These are phyloP conservation scores for Ciconia nigra DNA, from an alignment of 2,797 vertebrate genomes.

Conservation along the genomic window DNA sequence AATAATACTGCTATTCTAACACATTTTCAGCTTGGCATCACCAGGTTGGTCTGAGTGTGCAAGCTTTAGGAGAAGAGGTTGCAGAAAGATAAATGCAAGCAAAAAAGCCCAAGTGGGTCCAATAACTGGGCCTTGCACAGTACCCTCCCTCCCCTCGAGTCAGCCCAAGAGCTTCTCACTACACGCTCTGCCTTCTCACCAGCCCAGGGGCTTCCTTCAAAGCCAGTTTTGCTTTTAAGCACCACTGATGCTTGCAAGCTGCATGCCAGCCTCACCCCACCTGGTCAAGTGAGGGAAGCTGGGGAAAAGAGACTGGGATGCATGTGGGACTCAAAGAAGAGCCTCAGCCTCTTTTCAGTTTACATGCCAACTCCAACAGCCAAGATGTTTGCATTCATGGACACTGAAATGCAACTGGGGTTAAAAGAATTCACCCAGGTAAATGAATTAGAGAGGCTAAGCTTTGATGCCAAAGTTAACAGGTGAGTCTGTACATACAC, in stretches of 20 bases:
- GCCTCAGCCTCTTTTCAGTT: background rate
- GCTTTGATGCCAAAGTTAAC: background rate
- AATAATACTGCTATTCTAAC: background rate
- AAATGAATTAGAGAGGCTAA: background rate
- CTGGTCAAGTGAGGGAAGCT: background rate
- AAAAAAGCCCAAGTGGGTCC: accelerated
- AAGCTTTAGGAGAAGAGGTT: background rate
- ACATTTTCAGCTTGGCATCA: background rate
- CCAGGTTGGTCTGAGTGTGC: background rate
- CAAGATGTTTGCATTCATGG: background rate
- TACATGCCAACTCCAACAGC: background rate
- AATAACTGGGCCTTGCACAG: background rate
- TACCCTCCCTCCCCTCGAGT: background rate
- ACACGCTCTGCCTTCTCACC: background rate
- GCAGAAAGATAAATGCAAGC: background rate
- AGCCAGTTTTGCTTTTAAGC: background rate
- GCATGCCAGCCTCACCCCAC: background rate
- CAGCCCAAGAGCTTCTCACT: background rate
- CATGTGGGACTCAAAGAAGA: background rate
- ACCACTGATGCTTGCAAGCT: background rate
- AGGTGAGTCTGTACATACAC: background rate
- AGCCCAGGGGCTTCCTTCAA: background rate
- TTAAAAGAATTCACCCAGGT: background rate
- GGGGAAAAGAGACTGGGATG: background rate
- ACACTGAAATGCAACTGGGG: background rate